Conservation (phyloP, 1,140 invertebrate species). For the Oreohelix idahoensis region DNA sequence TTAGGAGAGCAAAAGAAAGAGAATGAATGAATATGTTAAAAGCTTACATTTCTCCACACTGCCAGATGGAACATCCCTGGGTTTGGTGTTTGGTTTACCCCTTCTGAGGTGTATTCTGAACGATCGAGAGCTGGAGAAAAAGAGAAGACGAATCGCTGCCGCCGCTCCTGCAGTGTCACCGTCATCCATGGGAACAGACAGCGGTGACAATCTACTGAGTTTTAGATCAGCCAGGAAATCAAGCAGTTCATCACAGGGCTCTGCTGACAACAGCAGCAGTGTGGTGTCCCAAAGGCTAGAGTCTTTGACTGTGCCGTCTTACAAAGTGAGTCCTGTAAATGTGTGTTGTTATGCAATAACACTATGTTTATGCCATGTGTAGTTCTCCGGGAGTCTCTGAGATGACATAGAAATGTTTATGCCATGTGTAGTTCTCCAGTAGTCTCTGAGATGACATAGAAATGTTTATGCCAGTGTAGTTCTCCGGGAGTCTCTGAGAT, state of each 20-base stretch:
- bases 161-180: not conserved
- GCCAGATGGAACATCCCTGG: constrained; percentile 40
- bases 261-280: constrained; percentile 52
- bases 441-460: too few relatives aligned
- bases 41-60: not conserved
- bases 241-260: constrained; percentile 66
- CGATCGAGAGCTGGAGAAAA: constrained; percentile 79
- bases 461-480: too few relatives aligned
- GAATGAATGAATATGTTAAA: too few relatives aligned
- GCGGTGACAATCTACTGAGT: constrained; percentile 52
- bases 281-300: constrained; percentile 37
- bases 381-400: too few relatives aligned
- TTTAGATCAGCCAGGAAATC: constrained; percentile 60
- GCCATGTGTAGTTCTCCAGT: too few relatives aligned
- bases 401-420: too few relatives aligned
- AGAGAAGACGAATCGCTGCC: constrained; percentile 11
- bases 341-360: too few relatives aligned
- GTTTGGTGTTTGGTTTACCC: constrained; percentile 86
- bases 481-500: too few relatives aligned
- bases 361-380: too few relatives aligned
- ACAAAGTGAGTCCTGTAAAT: constrained; percentile 36
- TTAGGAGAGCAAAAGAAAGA: too few relatives aligned
- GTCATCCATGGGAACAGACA: constrained; percentile 44
- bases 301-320: constrained; percentile 2
- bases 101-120: constrained; percentile 86